Conservation (phyloP, 2,797 vertebrate species). For the Tachyglossus aculeatus region DNA sequence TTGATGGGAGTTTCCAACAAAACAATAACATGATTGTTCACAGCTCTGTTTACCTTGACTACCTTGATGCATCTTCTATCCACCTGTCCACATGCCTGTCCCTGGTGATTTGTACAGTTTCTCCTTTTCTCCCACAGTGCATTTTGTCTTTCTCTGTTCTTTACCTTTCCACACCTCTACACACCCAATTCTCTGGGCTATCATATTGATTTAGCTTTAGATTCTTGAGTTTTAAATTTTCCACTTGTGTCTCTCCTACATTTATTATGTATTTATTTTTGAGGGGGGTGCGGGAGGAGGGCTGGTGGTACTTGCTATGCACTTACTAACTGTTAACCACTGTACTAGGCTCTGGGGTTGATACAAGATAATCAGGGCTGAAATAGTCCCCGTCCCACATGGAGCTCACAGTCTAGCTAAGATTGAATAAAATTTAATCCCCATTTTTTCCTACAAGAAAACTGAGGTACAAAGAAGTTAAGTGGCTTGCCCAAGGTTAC, state of each 20-base stretch:
- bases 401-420: too few species aligned
- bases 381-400: too few species aligned
- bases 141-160: neutral
- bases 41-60: neutral
- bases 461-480: too few species aligned
- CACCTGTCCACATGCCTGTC: slow-evolving; percentile 8
- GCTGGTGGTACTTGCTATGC: too few species aligned
- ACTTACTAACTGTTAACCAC: too few species aligned
- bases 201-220: neutral
- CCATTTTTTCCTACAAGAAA: too few species aligned
- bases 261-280: too few species aligned
- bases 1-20: slow-evolving; percentile 21
- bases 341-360: too few species aligned
- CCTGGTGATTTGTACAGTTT: neutral
- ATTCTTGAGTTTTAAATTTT: neutral
- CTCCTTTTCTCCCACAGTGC: neutral
- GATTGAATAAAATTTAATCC: too few species aligned
- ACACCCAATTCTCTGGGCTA: neutral
- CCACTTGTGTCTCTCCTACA: neutral
- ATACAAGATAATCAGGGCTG: too few species aligned
- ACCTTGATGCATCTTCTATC: neutral
- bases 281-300: too few species aligned
- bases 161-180: neutral
- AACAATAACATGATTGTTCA: neutral
- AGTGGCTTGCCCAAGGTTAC: too few species aligned